phyloP scores from a whole-genome alignment of 2,113 vertebrate species.

The Barbus barbus region DNA sequence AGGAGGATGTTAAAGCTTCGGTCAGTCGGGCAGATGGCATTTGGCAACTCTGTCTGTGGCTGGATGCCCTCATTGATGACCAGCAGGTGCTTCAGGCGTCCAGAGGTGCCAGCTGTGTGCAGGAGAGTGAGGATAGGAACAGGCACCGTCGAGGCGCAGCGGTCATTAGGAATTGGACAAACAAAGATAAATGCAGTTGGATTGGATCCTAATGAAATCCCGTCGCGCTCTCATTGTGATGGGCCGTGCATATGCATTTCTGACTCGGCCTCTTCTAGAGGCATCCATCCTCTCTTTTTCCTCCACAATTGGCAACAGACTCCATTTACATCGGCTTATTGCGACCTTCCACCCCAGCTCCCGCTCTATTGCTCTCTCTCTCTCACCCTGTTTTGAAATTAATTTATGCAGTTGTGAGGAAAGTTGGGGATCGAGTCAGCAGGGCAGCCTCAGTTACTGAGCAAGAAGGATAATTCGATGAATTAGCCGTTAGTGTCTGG shows the following conservation, averaged over 20 bases:
- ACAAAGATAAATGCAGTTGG: constrained; percentile 43
- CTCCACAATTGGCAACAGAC: constrained; percentile 9
- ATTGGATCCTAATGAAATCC: constrained; percentile 44
- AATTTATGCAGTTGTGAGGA: constrained; percentile 28
- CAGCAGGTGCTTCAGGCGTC: constrained; percentile 27
- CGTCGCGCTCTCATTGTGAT: not conserved
- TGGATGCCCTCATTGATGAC: constrained; percentile 15
- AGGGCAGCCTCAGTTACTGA: not conserved
- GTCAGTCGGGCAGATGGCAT: constrained; percentile 36
- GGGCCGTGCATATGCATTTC: not conserved
- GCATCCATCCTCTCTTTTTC: not conserved
- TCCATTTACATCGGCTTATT: constrained; percentile 43
- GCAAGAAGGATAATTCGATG: constrained; percentile 31
- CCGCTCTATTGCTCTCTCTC: not conserved
- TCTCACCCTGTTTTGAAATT: constrained; percentile 22
- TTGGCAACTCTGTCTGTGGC: constrained; percentile 27
- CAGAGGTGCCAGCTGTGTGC: constrained; percentile 43
- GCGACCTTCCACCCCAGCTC: not conserved
- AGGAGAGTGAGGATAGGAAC: constrained; percentile 4
- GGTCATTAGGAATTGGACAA: constrained; percentile 43
- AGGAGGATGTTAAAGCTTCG: constrained; percentile 14
- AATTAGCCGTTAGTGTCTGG: constrained; percentile 34
- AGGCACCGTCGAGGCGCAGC: constrained; percentile 7
- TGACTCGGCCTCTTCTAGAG: not conserved
- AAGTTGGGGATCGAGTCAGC: constrained; percentile 12